Evolutionary conservation across 1,140 invertebrate species (phyloP).

Genomic region (Drosophila mauritiana): DNA sequence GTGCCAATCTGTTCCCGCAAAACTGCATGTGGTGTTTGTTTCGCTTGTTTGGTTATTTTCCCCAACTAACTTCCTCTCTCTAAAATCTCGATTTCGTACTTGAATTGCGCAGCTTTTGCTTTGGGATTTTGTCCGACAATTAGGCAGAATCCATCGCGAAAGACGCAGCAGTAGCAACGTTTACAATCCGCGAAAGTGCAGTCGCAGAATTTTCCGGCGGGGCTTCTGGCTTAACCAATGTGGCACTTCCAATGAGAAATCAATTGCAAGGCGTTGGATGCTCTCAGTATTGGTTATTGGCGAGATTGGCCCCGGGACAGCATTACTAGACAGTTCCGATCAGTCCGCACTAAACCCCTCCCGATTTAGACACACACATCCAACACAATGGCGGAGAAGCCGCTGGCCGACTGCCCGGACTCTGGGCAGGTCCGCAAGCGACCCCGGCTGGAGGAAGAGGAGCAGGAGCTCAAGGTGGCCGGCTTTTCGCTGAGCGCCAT

Average conservation of each 20-base stretch:
- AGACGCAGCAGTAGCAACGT: constrained; percentile 28
- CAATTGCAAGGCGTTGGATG: constrained; percentile 80
- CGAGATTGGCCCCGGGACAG: constrained; percentile 64
- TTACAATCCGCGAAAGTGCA: constrained; percentile 8
- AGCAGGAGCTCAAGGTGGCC: constrained; percentile 68
- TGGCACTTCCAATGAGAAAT: constrained; percentile 81
- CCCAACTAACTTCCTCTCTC: neutral
- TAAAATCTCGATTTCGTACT: neutral
- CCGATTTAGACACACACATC: neutral
- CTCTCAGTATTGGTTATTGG: constrained; percentile 84
- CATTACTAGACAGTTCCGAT: constrained; percentile 28
- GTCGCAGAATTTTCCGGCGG: constrained; percentile 27
- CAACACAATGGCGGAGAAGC: constrained; percentile 4
- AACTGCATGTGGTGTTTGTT: constrained; percentile 13
- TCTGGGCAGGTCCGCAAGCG: constrained; percentile 44
- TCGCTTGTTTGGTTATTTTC: constrained; percentile 3
- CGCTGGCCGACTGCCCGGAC: neutral
- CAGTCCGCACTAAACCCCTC: constrained; percentile 15
- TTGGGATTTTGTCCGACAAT: constrained; percentile 17
- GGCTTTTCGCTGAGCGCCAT: constrained; percentile 83
- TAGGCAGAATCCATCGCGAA: constrained; percentile 44
- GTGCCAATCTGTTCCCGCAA: neutral
- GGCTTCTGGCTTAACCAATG: constrained; percentile 82
- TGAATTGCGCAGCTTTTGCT: constrained; percentile 23
- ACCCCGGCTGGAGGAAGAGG: constrained; percentile 59